Percentiles rank a stretch among this genome's conserved stretches.
Evolutionary conservation across 2,888 invertebrate genomes (phyloP).

Genomic region (Ophioninae sp.): DNA sequence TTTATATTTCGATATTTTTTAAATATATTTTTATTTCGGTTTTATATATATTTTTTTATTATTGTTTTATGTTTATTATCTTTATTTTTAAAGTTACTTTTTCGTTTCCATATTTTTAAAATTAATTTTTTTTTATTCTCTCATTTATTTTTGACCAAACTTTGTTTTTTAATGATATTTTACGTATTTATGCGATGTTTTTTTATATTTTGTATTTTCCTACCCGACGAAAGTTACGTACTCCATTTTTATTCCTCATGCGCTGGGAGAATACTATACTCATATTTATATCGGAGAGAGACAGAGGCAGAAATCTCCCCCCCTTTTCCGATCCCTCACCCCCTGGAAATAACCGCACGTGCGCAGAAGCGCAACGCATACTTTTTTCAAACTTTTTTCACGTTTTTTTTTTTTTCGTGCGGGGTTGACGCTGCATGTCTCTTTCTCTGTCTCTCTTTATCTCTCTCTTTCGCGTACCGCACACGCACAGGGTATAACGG

Average conservation of each 20-base stretch:
- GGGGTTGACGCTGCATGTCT: constrained; percentile 26
- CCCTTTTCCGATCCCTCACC: background rate
- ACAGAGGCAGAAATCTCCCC: no score
- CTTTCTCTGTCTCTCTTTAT: constrained; percentile 7
- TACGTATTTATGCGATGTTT: background rate
- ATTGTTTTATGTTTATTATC: no score
- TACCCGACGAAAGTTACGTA: no score
- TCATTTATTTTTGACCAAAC: no score
- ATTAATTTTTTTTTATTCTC: background rate
- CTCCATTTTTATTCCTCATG: no score
- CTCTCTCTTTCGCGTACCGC: constrained; percentile 1
- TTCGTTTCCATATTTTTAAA: background rate
- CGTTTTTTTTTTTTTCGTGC: constrained; percentile 24
- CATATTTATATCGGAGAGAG: no score
- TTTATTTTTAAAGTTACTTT: background rate
- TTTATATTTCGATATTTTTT: no score
- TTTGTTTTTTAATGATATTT: background rate
- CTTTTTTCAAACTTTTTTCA: constrained; percentile 24
- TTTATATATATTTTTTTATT: background rate
- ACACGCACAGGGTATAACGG: constrained; percentile 67
- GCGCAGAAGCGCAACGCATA: background rate
- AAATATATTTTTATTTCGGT: no score
- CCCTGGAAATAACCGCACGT: background rate
- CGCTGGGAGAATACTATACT: no score
- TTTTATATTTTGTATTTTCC: no score